Evolutionary conservation across 2,888 invertebrate genomes (phyloP).

Genomic region (Horisme vitalbata): DNA sequence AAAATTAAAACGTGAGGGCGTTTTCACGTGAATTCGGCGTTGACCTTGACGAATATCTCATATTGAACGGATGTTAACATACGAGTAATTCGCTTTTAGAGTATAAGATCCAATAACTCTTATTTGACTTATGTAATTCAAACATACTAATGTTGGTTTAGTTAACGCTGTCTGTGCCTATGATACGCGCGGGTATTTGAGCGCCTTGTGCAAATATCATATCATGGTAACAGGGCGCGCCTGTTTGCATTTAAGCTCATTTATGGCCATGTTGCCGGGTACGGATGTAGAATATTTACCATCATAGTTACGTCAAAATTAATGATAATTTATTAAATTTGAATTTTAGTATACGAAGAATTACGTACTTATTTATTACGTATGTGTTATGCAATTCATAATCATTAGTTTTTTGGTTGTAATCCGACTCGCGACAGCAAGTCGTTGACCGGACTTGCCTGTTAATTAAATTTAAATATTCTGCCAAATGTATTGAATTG

Average conservation of each 20-base stretch:
- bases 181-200: slow-evolving; percentile 48
- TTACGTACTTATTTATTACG: slow-evolving; percentile 13
- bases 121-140: slow-evolving; percentile 70
- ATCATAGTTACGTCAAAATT: slow-evolving; percentile 48
- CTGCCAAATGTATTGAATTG: slow-evolving; percentile 51
- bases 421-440: slow-evolving; percentile 37
- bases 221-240: slow-evolving; percentile 61
- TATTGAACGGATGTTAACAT: slow-evolving; percentile 54
- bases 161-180: slow-evolving; percentile 46
- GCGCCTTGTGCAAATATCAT: slow-evolving; percentile 45
- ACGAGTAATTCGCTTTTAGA: slow-evolving; percentile 39
- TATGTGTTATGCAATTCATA: slow-evolving; percentile 36
- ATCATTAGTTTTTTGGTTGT: slow-evolving; percentile 32
- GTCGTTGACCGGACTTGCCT: slow-evolving; percentile 54
- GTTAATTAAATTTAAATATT: slow-evolving; percentile 54
- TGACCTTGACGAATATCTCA: slow-evolving; percentile 17
- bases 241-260: slow-evolving; percentile 59
- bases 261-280: slow-evolving; percentile 59
- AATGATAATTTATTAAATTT: slow-evolving; percentile 40
- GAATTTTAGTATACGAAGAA: slow-evolving; percentile 24
- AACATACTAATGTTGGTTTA: slow-evolving; percentile 57
- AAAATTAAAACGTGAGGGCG: neutral
- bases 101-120: slow-evolving; percentile 55
- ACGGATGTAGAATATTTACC: slow-evolving; percentile 55
- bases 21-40: neutral